Percentiles rank a stretch among this genome's conserved stretches.
Conservation (phyloP, 2,797 vertebrate genomes). For the Falco cherrug region DNA sequence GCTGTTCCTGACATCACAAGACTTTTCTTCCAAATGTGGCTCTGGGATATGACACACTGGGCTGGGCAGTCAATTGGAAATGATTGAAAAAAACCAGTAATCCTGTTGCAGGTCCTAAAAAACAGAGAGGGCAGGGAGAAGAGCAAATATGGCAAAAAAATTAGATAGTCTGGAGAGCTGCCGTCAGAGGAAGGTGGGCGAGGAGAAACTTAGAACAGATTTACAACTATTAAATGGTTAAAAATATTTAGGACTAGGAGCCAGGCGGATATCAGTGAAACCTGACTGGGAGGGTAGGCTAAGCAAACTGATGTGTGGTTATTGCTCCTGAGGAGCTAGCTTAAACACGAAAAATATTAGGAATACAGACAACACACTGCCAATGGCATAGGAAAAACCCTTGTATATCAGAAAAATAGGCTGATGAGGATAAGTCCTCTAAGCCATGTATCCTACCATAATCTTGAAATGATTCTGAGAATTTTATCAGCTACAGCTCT, state of each 20-base stretch:
- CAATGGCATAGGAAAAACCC: not conserved
- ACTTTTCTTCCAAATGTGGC: accelerated
- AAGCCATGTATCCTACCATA: not conserved
- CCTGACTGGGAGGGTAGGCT: too few relatives aligned
- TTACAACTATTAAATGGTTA: not conserved
- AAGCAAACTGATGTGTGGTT: not conserved
- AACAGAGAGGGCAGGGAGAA: not conserved
- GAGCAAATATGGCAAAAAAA: not conserved
- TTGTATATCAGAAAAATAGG: not conserved
- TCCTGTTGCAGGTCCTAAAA: not conserved
- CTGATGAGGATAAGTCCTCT: not conserved
- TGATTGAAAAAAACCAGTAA: not conserved
- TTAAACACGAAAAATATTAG: not conserved
- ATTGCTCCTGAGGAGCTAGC: not conserved
- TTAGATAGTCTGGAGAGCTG: not conserved
- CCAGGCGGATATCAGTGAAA: not conserved
- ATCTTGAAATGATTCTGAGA: not conserved
- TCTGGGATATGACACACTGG: not conserved
- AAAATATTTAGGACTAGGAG: not conserved
- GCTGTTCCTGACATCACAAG: not conserved
- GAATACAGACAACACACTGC: not conserved
- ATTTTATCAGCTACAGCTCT: not conserved
- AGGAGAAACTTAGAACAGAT: not conserved
- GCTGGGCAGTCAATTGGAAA: not conserved
- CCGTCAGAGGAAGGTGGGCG: not conserved